These are phyloP conservation scores for Anarhynchus alexandrinus DNA, from an alignment of 2,113 vertebrate species.

Conservation along the genomic window DNA sequence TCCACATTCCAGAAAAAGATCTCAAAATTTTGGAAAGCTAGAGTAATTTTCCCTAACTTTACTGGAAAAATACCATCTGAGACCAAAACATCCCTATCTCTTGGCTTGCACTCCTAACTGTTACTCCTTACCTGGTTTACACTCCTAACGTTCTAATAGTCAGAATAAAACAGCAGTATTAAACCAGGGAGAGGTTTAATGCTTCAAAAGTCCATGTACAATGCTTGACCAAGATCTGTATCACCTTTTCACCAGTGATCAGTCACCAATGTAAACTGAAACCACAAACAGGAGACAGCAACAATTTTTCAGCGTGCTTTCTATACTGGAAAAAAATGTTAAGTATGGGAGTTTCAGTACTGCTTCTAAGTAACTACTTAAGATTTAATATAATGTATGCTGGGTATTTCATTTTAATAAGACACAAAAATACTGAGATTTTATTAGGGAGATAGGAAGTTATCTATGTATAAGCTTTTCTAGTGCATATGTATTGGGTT, in stretches of 20 bases:
- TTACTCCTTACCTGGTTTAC: background rate
- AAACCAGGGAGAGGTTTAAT: background rate
- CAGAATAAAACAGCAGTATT: background rate
- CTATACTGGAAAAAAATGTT: background rate
- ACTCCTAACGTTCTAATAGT: background rate
- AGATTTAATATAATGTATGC: background rate
- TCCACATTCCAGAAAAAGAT: background rate
- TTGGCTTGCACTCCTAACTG: background rate
- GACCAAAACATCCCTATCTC: background rate
- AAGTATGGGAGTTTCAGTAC: background rate
- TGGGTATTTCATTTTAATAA: background rate
- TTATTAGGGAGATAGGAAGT: background rate
- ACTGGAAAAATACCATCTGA: background rate
- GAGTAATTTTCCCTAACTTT: background rate
- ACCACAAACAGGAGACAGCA: background rate
- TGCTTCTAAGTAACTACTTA: background rate
- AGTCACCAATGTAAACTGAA: background rate
- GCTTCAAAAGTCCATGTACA: background rate
- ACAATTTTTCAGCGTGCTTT: background rate
- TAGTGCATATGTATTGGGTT: background rate
- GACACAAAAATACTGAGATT: background rate
- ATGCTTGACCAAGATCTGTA: background rate
- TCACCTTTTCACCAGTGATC: background rate
- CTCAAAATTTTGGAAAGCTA: background rate
- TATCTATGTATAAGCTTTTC: background rate